These are phyloP conservation scores for Apostichopus californicus DNA, from an alignment of 35 echinoderm and acorn worm genomes.

Conservation along the genomic window DNA sequence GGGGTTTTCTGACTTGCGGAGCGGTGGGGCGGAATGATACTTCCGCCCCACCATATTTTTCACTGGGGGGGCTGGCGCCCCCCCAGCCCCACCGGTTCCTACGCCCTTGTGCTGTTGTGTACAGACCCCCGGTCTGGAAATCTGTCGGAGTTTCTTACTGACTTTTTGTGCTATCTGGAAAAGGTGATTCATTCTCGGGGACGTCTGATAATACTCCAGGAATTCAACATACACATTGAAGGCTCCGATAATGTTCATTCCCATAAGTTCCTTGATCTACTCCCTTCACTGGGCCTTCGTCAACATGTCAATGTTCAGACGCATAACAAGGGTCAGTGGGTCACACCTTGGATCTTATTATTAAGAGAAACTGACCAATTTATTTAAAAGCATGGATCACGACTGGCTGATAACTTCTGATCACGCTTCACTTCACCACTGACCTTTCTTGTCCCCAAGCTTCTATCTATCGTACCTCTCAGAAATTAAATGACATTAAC, in stretches of 20 bases:
- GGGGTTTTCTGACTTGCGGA: too few species aligned
- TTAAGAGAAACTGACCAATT: background rate
- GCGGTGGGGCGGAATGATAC: too few species aligned
- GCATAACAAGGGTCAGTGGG: background rate
- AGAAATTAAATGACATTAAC: too few species aligned
- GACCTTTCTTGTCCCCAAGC: background rate
- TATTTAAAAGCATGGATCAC: background rate
- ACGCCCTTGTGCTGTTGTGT: conserved; percentile 23
- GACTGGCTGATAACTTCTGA: background rate
- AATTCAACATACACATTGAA: background rate
- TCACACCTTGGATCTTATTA: background rate
- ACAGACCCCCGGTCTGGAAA: background rate
- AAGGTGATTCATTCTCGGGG: background rate
- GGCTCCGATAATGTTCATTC: background rate
- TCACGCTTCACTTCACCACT: conserved; percentile 12
- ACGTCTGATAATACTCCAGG: background rate
- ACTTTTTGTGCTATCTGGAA: background rate
- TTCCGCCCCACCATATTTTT: too few species aligned
- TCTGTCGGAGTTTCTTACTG: background rate
- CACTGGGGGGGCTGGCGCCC: too few species aligned
- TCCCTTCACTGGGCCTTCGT: background rate
- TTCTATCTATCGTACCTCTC: background rate
- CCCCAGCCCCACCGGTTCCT: too few species aligned
- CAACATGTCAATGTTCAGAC: conserved; percentile 21
- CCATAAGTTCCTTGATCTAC: background rate